Base-by-base conservation (phyloP, 2,797 vertebrate species). In the Gadopsis bispinosus region DNA sequence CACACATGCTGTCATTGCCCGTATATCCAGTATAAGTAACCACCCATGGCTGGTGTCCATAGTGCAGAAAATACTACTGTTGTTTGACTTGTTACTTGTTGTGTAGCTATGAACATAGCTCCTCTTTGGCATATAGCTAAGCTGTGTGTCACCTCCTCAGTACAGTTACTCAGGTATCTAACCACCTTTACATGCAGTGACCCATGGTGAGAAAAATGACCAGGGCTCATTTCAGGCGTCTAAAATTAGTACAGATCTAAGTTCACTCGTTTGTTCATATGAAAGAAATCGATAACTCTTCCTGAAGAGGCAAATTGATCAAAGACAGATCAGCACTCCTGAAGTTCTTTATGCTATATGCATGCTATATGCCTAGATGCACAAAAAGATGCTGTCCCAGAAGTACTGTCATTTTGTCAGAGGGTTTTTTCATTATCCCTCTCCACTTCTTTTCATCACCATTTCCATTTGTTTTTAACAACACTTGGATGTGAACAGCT, bases 151-250 rank as follows among this genome's bases (percentile, higher is more conserved):
- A 74, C 87, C 77, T 88, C 83, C 87, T 93, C 89, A 91, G 84
- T 88, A 72, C 90, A 92, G 88, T 94, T 88, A 90, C 93, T 94
- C 93, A 93, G 93, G 93, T 93, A 94, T 94, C 85, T 50, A 90
- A 88, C 81, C 84, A 85, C 89, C 89, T 92, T 89, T 74, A 81
- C 79, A 77, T 69, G 76, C 81, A 85, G 83, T 89, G 87, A 91
- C 78, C 64, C 80, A 79, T 83, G 84, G 79, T 93, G 89, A 89
- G 79, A 83, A 79, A 77, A 84, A 85, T 73, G 50, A 78, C 53
- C 68, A 41, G 65, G 69, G 74, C 73, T 69, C 68, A 20, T 73
- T 70, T 59, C 79, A 47, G 48, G 33, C 76, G 76, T 84, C 64
- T 75, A 56, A 78, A 77, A 66, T 51, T 16, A 75, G 29, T 53